A percentile compares a stretch with the other conserved stretches of the same genome.
phyloP scores from a whole-genome alignment of 1,140 invertebrate genomes.

The Orchestia grillus region DNA sequence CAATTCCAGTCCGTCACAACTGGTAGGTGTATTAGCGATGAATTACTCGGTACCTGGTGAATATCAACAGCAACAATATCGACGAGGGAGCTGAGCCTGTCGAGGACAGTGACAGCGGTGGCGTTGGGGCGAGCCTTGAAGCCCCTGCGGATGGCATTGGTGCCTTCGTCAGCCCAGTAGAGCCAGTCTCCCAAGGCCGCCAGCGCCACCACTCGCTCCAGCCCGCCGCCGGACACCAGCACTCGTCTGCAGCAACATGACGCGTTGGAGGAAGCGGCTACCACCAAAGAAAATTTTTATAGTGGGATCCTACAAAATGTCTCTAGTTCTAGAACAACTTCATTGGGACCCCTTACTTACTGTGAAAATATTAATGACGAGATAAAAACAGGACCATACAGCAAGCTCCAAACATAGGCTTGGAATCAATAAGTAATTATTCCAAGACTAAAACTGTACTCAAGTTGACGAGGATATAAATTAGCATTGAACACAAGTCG shows the following conservation, averaged over 20 bases:
- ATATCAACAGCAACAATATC: neutral
- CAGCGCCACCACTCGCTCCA: slow-evolving; percentile 27
- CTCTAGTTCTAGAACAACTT: neutral
- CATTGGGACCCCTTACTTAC: neutral
- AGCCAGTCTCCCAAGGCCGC: slow-evolving; percentile 12
- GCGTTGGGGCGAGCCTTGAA: slow-evolving; percentile 13
- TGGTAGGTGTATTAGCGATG: neutral
- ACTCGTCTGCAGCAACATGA: neutral
- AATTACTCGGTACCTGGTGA: neutral
- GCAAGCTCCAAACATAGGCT: neutral
- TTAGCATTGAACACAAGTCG: no score
- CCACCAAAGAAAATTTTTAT: neutral
- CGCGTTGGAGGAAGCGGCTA: neutral
- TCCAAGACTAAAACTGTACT: no score
- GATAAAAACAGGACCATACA: neutral
- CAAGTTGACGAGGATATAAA: no score
- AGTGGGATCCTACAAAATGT: neutral
- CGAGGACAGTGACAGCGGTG: neutral
- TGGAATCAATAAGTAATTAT: neutral
- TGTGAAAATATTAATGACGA: neutral
- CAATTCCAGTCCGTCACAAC: no score
- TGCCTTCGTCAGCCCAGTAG: slow-evolving; percentile 34
- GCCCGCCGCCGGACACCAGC: neutral
- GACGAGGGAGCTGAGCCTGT: slow-evolving; percentile 14
- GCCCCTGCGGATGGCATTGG: neutral